These are phyloP conservation scores for Chloebia gouldiae DNA, from an alignment of 2,113 vertebrate species.

Conservation along the genomic window DNA sequence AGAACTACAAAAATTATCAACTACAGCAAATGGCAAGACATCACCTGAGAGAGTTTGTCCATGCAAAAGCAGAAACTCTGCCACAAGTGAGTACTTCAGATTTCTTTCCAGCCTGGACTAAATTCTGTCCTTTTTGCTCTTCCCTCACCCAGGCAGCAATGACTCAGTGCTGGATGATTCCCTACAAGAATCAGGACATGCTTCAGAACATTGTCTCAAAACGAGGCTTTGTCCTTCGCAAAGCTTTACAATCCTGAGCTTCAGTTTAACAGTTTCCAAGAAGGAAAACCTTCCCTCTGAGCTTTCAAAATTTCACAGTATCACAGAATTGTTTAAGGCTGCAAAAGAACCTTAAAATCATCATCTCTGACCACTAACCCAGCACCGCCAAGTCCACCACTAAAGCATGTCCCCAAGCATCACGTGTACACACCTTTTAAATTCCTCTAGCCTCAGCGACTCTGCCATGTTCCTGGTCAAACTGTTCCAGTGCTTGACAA, in stretches of 20 bases:
- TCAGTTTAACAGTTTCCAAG: background rate
- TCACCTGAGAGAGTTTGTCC: background rate
- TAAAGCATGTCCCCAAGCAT: accelerated
- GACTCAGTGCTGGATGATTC: background rate
- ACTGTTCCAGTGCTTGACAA: background rate
- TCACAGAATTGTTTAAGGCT: background rate
- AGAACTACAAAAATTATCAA: background rate
- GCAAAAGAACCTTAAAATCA: background rate
- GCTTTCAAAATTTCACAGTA: background rate
- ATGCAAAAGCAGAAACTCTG: background rate
- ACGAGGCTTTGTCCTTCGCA: background rate
- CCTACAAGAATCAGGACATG: background rate
- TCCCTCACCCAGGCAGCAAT: background rate
- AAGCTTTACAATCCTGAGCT: background rate
- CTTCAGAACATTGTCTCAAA: background rate
- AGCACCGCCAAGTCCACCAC: background rate
- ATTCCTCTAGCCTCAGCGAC: background rate
- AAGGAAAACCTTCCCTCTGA: background rate
- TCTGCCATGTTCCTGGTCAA: background rate
- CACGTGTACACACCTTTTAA: background rate
- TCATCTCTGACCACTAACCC: accelerated
- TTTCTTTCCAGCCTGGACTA: background rate
- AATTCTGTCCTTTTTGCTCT: background rate
- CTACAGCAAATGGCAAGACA: background rate
- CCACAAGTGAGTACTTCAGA: background rate